Base-by-base conservation (phyloP, 2,797 vertebrate genomes). In the Ciconia nigra region DNA sequence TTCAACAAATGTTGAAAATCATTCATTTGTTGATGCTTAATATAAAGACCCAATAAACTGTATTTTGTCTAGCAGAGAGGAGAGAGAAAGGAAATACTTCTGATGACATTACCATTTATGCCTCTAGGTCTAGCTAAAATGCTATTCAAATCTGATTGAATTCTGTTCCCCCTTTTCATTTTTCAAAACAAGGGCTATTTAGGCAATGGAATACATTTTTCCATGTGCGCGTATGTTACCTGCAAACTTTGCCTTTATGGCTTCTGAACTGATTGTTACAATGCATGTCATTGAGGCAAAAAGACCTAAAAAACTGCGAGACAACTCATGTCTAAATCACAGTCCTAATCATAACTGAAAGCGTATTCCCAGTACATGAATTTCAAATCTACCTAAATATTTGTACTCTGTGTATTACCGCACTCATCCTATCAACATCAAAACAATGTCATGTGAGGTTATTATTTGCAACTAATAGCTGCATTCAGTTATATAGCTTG, bases 341-440 rank as follows among this genome's bases (percentile, higher is more conserved):
- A 78, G 21, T 28, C 57, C 57, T 94, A 94, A 93, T 89, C 66
- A 73, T 52, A 96, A 54, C 15, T 55, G 72, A 95, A 93, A 82
- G 33, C 5, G 0, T 55, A 82, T 90, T 93, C 72, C 35, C 77
- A 82, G 73, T 29, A 62, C 26, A 62, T 79, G 39, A 94, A 96
- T 93, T 93, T 89, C 70, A 95, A 91, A 95, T 90, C 80, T 86
- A 71, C 51, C 76, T 93, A 94, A 92, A 95, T 95, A 96, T 95
- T 95, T 95, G 87, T 59, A 72, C 28, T 83, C 61, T 81, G 33
- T 63, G 28, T 87, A 86, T 91, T 93, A 88, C 69, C 3, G 7
- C 69, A 83, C 29, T 83, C 51, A 82, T 84, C 72, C 72, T 76
- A 79, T 47, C 79, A 89, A 58, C 77, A 96, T 62, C 85, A 93